Evolutionary conservation across 2,113 vertebrate species (phyloP).

Genomic region (Phalacrocorax brasilianus): DNA sequence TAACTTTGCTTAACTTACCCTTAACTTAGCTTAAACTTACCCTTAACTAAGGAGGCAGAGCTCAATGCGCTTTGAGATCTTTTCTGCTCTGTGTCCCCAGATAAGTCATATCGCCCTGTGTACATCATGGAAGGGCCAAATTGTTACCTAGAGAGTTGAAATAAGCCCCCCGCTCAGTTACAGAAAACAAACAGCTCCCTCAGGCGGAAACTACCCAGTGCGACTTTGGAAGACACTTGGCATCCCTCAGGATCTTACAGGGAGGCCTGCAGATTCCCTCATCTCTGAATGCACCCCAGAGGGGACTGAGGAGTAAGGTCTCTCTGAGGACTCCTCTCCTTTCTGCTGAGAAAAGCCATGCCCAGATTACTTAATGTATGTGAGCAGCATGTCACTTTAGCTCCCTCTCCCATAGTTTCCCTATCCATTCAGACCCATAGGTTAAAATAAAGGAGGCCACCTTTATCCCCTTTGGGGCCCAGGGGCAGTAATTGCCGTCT

Average conservation of each 20-base stretch:
- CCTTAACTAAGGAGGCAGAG: not conserved
- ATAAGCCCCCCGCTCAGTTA: not conserved
- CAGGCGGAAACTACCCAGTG: not conserved
- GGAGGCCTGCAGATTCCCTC: not conserved
- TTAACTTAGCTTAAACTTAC: too few relatives aligned
- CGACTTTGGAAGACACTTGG: not conserved
- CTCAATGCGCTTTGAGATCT: not conserved
- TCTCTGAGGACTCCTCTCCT: not conserved
- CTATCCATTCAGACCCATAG: not conserved
- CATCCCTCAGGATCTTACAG: not conserved
- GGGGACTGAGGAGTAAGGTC: not conserved
- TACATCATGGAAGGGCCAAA: not conserved
- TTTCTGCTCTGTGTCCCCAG: not conserved
- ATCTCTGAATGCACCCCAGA: not conserved
- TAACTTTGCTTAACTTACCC: too few relatives aligned
- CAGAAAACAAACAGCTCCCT: not conserved
- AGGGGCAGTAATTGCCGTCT: not conserved
- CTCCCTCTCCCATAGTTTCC: not conserved
- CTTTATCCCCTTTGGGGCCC: not conserved
- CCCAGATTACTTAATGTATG: not conserved
- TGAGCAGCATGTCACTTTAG: not conserved
- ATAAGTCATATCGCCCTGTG: not conserved
- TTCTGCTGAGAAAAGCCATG: not conserved
- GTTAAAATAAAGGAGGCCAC: not conserved
- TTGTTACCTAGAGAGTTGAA: not conserved